These are phyloP conservation scores for Tonatia bakeri DNA, from an alignment of 2,113 vertebrate species.

Conservation along the genomic window DNA sequence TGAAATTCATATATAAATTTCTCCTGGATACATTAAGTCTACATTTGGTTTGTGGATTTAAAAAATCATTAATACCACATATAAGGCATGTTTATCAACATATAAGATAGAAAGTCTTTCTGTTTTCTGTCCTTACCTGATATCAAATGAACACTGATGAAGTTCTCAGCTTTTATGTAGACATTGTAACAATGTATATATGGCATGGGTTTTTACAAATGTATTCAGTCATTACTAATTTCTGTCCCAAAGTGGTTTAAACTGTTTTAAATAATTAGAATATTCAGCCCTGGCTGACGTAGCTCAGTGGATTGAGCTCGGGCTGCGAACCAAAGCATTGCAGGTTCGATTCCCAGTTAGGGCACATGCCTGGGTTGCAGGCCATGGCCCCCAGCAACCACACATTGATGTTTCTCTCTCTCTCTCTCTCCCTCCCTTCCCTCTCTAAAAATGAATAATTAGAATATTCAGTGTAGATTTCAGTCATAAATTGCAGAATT, in stretches of 20 bases:
- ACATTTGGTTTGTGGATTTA: background rate
- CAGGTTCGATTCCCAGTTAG: too few species aligned
- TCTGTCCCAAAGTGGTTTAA: conserved; percentile 34
- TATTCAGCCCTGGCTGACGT: too few species aligned
- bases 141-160: conserved; percentile 1
- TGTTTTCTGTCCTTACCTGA: conserved; percentile 17
- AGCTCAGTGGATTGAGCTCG: too few species aligned
- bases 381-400: too few species aligned
- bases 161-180: background rate
- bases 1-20: background rate
- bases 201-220: conserved; percentile 48
- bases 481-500: background rate
- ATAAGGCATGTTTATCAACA: conserved; percentile 49
- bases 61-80: conserved; percentile 1
- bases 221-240: conserved; percentile 43
- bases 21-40: background rate
- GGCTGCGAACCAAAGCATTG: too few species aligned
- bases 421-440: too few species aligned
- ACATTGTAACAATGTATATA: conserved; percentile 41
- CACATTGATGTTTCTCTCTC: too few species aligned
- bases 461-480: background rate
- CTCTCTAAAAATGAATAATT: too few species aligned
- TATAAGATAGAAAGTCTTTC: conserved; percentile 16
- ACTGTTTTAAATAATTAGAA: background rate
- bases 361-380: too few species aligned